A percentile compares a stretch with the other conserved stretches of the same genome.
These are phyloP conservation scores for Notolepis coatsorum DNA, from an alignment of 2,797 vertebrate species.

Conservation along the genomic window DNA sequence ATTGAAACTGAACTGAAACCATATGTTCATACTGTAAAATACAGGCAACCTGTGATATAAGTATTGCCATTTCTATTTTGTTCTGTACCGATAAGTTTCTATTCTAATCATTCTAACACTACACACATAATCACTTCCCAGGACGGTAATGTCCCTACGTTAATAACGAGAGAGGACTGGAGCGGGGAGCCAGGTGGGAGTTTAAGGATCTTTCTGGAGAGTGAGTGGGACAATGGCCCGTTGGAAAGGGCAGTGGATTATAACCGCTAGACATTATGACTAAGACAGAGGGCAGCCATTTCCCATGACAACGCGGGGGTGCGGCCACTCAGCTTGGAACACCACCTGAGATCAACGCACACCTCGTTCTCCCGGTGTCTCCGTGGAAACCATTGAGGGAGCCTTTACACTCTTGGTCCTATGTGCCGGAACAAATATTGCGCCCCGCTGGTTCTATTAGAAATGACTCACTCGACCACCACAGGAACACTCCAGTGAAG, in stretches of 20 bases:
- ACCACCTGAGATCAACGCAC: constrained; percentile 68
- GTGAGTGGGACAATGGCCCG: constrained; percentile 46
- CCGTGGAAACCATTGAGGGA: constrained; percentile 63
- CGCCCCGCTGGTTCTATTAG: constrained; percentile 46
- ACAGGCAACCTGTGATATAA: no score
- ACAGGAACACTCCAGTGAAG: constrained; percentile 32
- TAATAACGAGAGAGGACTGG: constrained; percentile 37
- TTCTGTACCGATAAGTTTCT: constrained; percentile 39
- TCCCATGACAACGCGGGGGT: constrained; percentile 39
- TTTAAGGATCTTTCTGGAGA: constrained; percentile 53
- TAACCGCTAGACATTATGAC: constrained; percentile 44
- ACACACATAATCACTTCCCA: constrained; percentile 19
- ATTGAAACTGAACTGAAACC: no score
- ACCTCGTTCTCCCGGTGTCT: constrained; percentile 43
- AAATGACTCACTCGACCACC: constrained; percentile 40
- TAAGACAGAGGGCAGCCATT: constrained; percentile 55
- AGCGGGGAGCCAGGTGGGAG: constrained; percentile 46
- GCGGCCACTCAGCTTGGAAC: constrained; percentile 50
- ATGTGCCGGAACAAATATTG: constrained; percentile 59
- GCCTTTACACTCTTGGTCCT: constrained; percentile 30
- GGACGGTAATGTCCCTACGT: constrained; percentile 20
- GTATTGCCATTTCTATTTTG: no score
- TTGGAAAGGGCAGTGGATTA: constrained; percentile 61
- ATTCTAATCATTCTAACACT: not conserved
- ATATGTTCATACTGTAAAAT: no score